Conservation (phyloP, 2,113 vertebrate genomes). For the Bungarus multicinctus region DNA sequence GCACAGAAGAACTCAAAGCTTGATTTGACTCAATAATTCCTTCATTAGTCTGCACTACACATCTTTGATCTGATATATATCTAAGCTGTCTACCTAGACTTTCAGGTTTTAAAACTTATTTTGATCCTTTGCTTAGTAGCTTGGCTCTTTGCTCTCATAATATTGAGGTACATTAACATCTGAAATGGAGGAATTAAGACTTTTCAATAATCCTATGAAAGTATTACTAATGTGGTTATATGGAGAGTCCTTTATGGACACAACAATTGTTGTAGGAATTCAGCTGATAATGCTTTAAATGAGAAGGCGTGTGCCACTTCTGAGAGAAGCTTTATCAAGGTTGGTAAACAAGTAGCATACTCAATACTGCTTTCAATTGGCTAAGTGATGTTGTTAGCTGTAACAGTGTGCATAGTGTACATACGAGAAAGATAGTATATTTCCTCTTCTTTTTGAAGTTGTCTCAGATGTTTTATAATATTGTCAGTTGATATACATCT, state of each 20-base stretch:
- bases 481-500: background rate
- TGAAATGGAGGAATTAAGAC: background rate
- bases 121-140: background rate
- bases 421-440: background rate
- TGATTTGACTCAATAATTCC: background rate
- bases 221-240: background rate
- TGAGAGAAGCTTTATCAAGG: constrained; percentile 36
- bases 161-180: constrained; percentile 10
- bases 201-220: background rate
- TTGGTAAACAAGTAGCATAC: constrained; percentile 25
- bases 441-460: constrained; percentile 22
- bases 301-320: background rate
- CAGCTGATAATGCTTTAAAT: background rate
- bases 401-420: background rate
- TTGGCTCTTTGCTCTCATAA: background rate
- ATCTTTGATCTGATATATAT: background rate
- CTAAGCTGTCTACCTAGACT: background rate
- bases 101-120: background rate
- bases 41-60: background rate
- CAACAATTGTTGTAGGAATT: constrained; percentile 8
- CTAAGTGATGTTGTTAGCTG: constrained; percentile 50
- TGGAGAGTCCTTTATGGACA: constrained; percentile 5
- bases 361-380: constrained; percentile 4
- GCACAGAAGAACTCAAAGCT: background rate
- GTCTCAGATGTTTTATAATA: background rate